Percentiles rank a stretch among this genome's conserved stretches.
Evolutionary conservation across 30 jellyfish, hydroid and myxozoan genomes (phyloP).

Genomic region (Chrysaora quinquecirrha): DNA sequence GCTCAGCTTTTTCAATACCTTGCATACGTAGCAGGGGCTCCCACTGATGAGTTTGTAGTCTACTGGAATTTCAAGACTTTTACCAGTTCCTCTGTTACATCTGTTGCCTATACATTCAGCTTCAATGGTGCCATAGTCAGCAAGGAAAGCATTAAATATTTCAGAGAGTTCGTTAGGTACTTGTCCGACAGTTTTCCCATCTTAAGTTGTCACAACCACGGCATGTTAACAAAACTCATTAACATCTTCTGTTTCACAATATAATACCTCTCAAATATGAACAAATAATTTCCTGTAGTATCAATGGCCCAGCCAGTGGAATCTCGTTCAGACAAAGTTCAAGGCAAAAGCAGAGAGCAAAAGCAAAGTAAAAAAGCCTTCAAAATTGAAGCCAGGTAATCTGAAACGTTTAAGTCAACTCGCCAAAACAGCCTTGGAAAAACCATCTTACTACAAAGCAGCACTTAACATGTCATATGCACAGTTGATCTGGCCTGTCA

Average conservation of each 20-base stretch:
- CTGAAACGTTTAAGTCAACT: too few relatives aligned
- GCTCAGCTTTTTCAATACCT: conserved; percentile 15
- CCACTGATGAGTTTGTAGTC: conserved; percentile 30
- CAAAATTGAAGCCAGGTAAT: too few relatives aligned
- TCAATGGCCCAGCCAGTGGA: too few relatives aligned
- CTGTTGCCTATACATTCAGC: conserved; percentile 43
- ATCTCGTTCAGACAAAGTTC: too few relatives aligned
- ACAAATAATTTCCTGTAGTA: neutral
- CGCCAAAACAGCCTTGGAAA: too few relatives aligned
- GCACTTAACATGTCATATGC: too few relatives aligned
- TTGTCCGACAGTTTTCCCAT: conserved; percentile 37
- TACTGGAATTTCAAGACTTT: conserved; percentile 37
- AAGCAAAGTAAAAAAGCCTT: too few relatives aligned
- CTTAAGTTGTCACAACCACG: conserved; percentile 7
- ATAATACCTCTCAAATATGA: neutral
- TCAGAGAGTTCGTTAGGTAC: conserved; percentile 6
- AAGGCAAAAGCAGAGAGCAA: too few relatives aligned
- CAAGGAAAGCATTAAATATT: conserved; percentile 1
- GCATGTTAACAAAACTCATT: conserved; percentile 25
- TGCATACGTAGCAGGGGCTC: conserved; percentile 17
- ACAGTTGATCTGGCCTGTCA: too few relatives aligned
- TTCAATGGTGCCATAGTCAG: conserved; percentile 19
- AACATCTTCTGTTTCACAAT: conserved; percentile 24
- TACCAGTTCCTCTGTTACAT: conserved; percentile 28
- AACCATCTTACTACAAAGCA: too few relatives aligned